Evolutionary conservation across 2,113 vertebrate species (phyloP), one percentile per base, ranked within the genome.

Genomic region (Gorsachius goisagi): DNA sequence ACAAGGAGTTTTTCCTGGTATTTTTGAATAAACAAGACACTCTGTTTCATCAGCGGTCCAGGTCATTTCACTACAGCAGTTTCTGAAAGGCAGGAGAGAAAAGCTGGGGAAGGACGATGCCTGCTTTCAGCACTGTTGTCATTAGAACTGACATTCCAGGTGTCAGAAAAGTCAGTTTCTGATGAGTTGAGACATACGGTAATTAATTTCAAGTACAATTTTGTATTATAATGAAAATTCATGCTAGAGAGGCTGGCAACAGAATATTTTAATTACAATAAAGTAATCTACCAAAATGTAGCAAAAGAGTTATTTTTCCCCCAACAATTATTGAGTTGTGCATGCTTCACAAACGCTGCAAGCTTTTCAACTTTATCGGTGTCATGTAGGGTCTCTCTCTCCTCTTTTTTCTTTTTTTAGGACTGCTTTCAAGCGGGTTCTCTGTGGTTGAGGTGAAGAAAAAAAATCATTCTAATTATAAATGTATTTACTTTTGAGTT

Each of bases 171-270:
- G 77, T 80, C 77, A 44, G 18, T 71, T 83, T 55, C 67, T 58
- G 77, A 80, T 37, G 62, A 84, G 56, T 47, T 67, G 78, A 90
- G 92, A 78, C 89, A 87, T 32, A 71, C 1, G 3, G 72, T 62
- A 83, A 92, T 94, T 79, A 86, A 84, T 90, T 90, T 90, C 72
- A 76, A 89, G 86, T 33, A 45, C 56, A 56, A 47, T 66, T 87
- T 84, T 52, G 12, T 83, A 52, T 71, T 66, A 66, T 56, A 84
- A 87, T 84, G 62, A 88, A 93, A 93, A 90, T 67, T 88, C 52
- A 28, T 47, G 41, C 41, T 60, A 75, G 73, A 45, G 73, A 94
- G 76, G 47, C 50, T 79, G 73, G 47, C 33, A 76, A 59, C 28
- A 66, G 77, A 71, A 27, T 60, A 47, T 86, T 69, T 84, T 89